Percentiles rank a stretch among this genome's conserved stretches.
These are phyloP conservation scores for Chymomyza procnemis DNA, from an alignment of 2,888 invertebrate genomes.

Conservation along the genomic window DNA sequence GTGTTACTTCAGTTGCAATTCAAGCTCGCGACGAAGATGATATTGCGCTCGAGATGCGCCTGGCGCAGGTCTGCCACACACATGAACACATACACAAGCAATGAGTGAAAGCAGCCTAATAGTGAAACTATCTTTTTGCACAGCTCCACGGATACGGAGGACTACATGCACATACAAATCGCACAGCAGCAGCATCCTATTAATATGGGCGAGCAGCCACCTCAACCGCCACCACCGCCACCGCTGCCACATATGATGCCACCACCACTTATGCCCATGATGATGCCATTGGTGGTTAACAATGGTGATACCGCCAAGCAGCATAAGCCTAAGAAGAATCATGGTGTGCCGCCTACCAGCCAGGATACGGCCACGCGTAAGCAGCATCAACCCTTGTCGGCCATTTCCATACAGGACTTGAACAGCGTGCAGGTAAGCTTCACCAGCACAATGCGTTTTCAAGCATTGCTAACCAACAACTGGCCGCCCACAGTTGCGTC, in stretches of 20 bases:
- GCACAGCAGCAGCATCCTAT: constrained; percentile 74
- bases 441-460: background rate
- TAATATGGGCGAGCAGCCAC: constrained; percentile 70
- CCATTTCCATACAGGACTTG: constrained; percentile 92
- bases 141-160: constrained; percentile 78
- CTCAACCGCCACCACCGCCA: constrained; percentile 79
- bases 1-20: constrained; percentile 64
- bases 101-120: constrained; percentile 22
- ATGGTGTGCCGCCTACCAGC: constrained; percentile 52
- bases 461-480: background rate
- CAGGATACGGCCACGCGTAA: constrained; percentile 80
- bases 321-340: constrained; percentile 59
- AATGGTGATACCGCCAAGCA: constrained; percentile 49
- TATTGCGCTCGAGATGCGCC: constrained; percentile 72
- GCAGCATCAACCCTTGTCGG: constrained; percentile 87
- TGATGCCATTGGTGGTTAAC: background rate
- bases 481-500: constrained; percentile 80
- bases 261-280: constrained; percentile 53
- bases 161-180: constrained; percentile 82
- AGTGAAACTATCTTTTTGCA: constrained; percentile 4
- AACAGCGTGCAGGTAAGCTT: constrained; percentile 84
- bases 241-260: constrained; percentile 80
- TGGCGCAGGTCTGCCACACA: constrained; percentile 65
- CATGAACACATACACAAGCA: background rate
- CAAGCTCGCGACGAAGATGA: constrained; percentile 60